Evolutionary conservation across 2,113 vertebrate species (phyloP).

Genomic region (Crotalus viridis): DNA sequence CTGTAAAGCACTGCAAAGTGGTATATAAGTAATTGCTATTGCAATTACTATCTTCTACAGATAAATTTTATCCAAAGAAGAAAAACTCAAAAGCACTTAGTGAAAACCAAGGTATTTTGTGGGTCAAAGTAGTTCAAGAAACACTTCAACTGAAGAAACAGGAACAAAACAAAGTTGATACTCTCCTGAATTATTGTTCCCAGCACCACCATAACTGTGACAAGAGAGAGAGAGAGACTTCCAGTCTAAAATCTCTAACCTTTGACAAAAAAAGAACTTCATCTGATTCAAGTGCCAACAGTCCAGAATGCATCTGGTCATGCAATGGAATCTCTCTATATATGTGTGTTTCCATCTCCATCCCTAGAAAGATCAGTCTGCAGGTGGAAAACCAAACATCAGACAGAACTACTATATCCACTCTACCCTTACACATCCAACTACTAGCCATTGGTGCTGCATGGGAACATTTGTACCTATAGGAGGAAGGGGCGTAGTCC

Average conservation of each 20-base stretch:
- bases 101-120: not conserved
- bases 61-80: not conserved
- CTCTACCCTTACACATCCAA: not conserved
- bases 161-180: not conserved
- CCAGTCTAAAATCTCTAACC: not conserved
- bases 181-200: not conserved
- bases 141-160: not conserved
- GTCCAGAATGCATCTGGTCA: not conserved
- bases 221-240: not conserved
- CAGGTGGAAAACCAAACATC: not conserved
- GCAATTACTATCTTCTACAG: not conserved
- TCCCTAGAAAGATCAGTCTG: not conserved
- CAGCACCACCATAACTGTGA: not conserved
- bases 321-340: not conserved
- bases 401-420: not conserved
- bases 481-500: not conserved
- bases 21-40: no score
- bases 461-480: not conserved
- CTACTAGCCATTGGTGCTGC: not conserved
- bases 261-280: not conserved
- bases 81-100: not conserved
- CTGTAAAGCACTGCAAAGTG: no score
- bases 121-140: not conserved
- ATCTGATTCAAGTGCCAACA: not conserved
- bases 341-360: not conserved